Conservation (phyloP, 2,113 vertebrate species). For the Macrotus californicus region DNA sequence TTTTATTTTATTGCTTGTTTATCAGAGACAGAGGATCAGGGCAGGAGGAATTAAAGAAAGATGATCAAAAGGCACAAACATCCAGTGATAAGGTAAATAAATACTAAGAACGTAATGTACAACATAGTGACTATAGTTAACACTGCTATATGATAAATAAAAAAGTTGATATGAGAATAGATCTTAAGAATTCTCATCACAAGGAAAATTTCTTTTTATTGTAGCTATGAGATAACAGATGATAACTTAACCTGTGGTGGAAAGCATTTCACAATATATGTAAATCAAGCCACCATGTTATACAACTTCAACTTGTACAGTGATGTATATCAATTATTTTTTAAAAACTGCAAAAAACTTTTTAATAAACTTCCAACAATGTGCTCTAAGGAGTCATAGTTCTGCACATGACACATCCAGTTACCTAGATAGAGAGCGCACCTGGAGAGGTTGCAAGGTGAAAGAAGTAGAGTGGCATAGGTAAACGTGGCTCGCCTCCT, state of each 20-base stretch:
- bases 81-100: neutral
- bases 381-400: neutral
- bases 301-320: neutral
- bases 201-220: neutral
- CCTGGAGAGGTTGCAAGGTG: neutral
- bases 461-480: neutral
- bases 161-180: neutral
- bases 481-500: neutral
- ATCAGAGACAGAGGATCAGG: neutral
- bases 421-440: neutral
- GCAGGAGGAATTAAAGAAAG: neutral
- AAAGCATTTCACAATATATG: neutral
- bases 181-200: neutral
- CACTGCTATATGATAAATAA: neutral
- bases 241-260: neutral
- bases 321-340: neutral
- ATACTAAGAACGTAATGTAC: neutral
- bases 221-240: neutral
- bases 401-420: neutral
- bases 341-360: neutral
- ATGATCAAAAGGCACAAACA: neutral
- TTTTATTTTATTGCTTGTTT: neutral
- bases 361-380: neutral
- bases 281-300: neutral
- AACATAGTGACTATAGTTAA: neutral